Base-by-base conservation (phyloP, 2,797 vertebrate species). In the Erethizon dorsatum region DNA sequence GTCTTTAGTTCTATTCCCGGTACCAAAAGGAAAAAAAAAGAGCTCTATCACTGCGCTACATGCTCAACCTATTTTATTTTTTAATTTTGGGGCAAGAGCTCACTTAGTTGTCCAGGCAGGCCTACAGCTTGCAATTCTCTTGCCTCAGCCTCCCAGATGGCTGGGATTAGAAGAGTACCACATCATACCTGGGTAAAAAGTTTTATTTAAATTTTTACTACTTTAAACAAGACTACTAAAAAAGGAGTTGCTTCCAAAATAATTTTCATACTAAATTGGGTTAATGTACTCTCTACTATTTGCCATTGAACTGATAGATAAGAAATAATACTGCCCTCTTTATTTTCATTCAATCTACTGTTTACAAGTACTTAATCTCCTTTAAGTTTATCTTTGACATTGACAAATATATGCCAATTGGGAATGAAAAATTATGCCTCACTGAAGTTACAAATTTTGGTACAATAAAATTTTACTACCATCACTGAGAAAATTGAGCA, bases 331-430 rank as follows among this genome's bases (percentile, higher is more conserved):
- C 22, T 71, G 8, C 17, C 10, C 57, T 79, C 7, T 26, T 52
- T 13, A 94, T 80, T 94, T 50, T 13, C 28, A 61, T 73, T 94
- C 83, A 91, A n/a, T 22, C 2, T 15, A 33, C 2, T 50, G 0
- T 47, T 83, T 75, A 61, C 88, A 22, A 82, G n/a, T 56, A 22
- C 31, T 95, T 97, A 91, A 95, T 91, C 96, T 87, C 59, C 50
- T 61, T 79, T 90, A 78, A 84, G 9, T 33, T 88, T 12, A 1
- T 14, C 5, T 96, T 93, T 95, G n/a, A 83, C 56, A 84, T 11
- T 24, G 41, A 26, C 8, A 20, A 90, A 80, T 82, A 50, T 5
- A 69, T 37, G 37, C 59, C 20, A 90, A 61, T 52, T 77, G 63
- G 24, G 6, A 90, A 83, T 47, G 50, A 77, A 56, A 90, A 88